Conservation (phyloP, 2,888 invertebrate genomes). For the Orthosia gracilis region DNA sequence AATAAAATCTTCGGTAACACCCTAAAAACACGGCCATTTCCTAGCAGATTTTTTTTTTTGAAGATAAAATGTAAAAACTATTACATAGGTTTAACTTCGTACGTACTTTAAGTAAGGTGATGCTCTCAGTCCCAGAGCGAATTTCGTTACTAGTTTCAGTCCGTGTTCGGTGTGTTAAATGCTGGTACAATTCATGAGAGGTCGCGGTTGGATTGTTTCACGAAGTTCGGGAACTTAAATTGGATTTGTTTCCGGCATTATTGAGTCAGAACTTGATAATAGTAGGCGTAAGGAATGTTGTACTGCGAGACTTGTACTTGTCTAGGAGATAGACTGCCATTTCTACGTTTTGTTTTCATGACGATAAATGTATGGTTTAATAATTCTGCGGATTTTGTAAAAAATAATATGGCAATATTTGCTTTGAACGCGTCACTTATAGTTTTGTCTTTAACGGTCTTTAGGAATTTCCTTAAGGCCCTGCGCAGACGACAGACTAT, state of each 20-base stretch:
- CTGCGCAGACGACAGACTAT: too few species aligned
- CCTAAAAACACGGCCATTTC: constrained; percentile 59
- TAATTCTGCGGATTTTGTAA: too few species aligned
- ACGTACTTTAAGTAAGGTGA: constrained; percentile 66
- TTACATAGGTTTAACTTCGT: constrained; percentile 68
- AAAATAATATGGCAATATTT: too few species aligned
- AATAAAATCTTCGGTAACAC: constrained; percentile 52
- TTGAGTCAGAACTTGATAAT: not conserved
- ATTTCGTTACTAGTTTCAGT: constrained; percentile 65
- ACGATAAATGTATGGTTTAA: not conserved
- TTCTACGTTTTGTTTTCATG: not conserved
- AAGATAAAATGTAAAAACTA: constrained; percentile 70
- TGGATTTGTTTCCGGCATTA: constrained; percentile 8
- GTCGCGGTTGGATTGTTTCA: constrained; percentile 37
- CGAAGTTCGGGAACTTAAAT: constrained; percentile 7
- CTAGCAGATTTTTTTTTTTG: constrained; percentile 59
- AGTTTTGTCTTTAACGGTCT: not conserved
- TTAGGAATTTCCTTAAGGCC: too few species aligned
- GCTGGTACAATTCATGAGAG: constrained; percentile 28
- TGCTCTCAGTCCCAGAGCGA: constrained; percentile 60
- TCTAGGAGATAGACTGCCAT: not conserved
- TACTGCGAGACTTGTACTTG: not conserved
- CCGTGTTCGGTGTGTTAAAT: constrained; percentile 58
- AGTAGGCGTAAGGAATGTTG: not conserved
- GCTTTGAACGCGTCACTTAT: too few species aligned